phyloP scores from a whole-genome alignment of 2,113 vertebrate genomes.

The Marmota flaviventris region DNA sequence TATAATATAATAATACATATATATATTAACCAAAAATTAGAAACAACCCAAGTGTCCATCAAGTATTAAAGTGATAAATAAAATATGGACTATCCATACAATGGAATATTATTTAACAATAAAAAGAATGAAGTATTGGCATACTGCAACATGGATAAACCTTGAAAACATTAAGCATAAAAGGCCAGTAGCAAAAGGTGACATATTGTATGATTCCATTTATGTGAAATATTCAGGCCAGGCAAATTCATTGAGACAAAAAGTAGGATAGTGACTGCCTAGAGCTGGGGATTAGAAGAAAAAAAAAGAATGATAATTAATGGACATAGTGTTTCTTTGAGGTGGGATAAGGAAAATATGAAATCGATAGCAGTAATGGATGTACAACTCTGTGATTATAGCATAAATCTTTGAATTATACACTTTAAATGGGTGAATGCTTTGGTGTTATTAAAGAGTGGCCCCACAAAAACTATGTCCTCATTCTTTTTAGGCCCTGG shows the following conservation, averaged over 20 bases:
- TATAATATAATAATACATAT: too few relatives aligned
- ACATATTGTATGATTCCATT: neutral
- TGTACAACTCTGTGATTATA: neutral
- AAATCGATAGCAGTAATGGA: neutral
- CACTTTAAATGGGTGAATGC: neutral
- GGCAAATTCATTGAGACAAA: neutral
- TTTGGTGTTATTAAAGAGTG: neutral
- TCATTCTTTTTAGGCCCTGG: neutral
- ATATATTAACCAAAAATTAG: too few relatives aligned
- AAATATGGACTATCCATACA: neutral
- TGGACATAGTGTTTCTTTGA: neutral
- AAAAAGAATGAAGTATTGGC: neutral
- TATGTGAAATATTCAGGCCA: neutral
- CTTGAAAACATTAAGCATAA: neutral
- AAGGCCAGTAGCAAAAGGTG: neutral
- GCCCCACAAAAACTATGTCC: neutral
- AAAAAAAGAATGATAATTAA: neutral
- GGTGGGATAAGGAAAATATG: neutral
- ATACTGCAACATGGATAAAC: neutral
- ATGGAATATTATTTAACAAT: neutral
- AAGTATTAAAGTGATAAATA: neutral
- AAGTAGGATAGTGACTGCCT: neutral
- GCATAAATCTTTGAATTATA: neutral
- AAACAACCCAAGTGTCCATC: neutral
- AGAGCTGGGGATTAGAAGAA: fast-evolving